Evolutionary conservation across 2,113 vertebrate species (phyloP).

Genomic region (Corythoichthys haematopterus): DNA sequence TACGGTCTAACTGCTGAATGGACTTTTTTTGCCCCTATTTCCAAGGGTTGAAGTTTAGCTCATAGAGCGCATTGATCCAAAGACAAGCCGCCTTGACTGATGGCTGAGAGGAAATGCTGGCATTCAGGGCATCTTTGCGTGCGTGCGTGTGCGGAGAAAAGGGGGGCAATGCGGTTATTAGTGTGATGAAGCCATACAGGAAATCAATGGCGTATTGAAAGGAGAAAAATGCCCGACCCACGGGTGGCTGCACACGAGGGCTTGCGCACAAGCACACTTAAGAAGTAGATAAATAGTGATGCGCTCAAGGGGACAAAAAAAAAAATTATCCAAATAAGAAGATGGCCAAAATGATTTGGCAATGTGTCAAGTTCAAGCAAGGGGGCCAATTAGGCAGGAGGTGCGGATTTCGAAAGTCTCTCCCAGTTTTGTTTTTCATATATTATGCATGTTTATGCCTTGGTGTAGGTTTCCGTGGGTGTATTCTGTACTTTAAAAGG

Average conservation of each 20-base stretch:
- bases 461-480: constrained; percentile 16
- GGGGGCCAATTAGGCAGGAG: constrained; percentile 22
- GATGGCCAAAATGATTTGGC: constrained; percentile 30
- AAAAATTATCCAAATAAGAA: constrained; percentile 31
- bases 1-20: constrained; percentile 50
- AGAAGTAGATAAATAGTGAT: constrained; percentile 44
- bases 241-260: constrained; percentile 56
- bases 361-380: constrained; percentile 41
- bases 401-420: not conserved
- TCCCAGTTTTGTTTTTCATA: constrained; percentile 2
- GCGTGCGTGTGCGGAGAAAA: constrained; percentile 55
- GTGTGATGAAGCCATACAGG: constrained; percentile 89
- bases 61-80: constrained; percentile 61
- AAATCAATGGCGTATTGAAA: constrained; percentile 87
- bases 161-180: constrained; percentile 80
- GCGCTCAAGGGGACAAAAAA: constrained; percentile 32
- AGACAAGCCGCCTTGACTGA: constrained; percentile 62
- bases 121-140: constrained; percentile 79
- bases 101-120: constrained; percentile 60
- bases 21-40: constrained; percentile 38
- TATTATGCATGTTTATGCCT: constrained; percentile 4
- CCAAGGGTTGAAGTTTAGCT: constrained; percentile 50
- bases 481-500: constrained; percentile 44
- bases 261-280: constrained; percentile 44
- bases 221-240: constrained; percentile 72